Evolutionary conservation across 2,113 vertebrate species (phyloP), one percentile per base, ranked within the genome.

Genomic region (Hyperopisus bebe): DNA sequence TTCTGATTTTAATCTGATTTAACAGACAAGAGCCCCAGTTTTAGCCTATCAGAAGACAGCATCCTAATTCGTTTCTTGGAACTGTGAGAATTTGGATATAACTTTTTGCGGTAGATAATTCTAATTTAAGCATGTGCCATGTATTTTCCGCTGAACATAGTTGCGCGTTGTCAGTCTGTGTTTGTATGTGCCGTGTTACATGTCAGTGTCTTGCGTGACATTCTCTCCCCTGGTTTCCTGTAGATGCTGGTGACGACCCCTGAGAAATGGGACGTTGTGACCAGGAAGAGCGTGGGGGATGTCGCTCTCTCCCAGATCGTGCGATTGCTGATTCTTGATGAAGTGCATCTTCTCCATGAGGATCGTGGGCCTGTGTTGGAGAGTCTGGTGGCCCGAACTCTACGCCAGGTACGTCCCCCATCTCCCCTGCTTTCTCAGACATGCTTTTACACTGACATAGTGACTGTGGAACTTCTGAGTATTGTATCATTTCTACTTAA

Each of bases 181-280:
- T 85, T 17, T 48, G 2, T 35, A 10, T 84, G 15, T 62, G 4
- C 10, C 13, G 10, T 90, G 21, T 39, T 70, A 7, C 5, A 6
- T 39, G 66, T 88, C 0, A 47, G 24, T 85, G 46, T 55, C 31
- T n/a, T 21, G 7, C 2, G 35, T 62, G 48, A 62, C 19, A 44
- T 39, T 31, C 53, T 87, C 13, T 7, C 91, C 1, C 87, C 70
- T 51, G 89, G 5, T 90, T 24, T 82, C 31, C 48, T 90, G 77
- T 88, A 99, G 98, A 99, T 99, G 98, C 94, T 99, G 93, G 98
- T 99, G 91, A 99, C 98, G 21, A 99, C 98, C 53, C 98, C 98
- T 24, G 98, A 99, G 94, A 99, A 99, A 92, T 99, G 98, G 98
- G 98, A 99, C 47, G 98, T 99, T 17, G 98, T 99, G 62, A 99